Evolutionary conservation across 2,113 vertebrate genomes (phyloP).

Genomic region (Bujurquina vittata): DNA sequence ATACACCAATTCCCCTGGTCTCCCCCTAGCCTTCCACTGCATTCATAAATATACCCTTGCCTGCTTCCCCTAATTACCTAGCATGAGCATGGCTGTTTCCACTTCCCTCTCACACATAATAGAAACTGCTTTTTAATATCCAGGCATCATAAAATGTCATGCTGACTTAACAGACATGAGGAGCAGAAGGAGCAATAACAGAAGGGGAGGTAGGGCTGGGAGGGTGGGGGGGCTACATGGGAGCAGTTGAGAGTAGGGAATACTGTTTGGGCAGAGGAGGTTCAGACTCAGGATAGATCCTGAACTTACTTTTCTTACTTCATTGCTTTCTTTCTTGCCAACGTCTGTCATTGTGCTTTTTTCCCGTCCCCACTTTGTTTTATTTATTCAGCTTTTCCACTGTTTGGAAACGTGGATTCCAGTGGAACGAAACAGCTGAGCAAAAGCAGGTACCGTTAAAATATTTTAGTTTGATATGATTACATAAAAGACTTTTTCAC

Average conservation of each 20-base stretch:
- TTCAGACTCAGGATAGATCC: constrained; percentile 27
- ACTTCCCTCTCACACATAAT: constrained; percentile 78
- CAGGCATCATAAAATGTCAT: constrained; percentile 82
- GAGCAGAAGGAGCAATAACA: constrained; percentile 79
- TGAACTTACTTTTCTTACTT: constrained; percentile 23
- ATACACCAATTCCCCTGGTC: constrained; percentile 74
- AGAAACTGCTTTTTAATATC: constrained; percentile 82
- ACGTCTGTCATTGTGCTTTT: not conserved
- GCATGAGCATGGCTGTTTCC: constrained; percentile 77
- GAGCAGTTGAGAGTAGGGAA: constrained; percentile 11
- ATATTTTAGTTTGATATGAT: not conserved
- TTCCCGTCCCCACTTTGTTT: not conserved
- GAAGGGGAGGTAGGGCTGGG: constrained; percentile 26
- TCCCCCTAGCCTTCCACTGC: constrained; percentile 55
- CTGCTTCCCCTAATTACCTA: constrained; percentile 79
- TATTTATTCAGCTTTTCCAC: not conserved
- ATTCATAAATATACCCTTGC: constrained; percentile 78
- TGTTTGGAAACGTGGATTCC: not conserved
- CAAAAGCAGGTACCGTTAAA: not conserved
- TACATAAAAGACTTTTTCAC: not conserved
- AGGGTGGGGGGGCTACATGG: not conserved
- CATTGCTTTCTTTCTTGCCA: constrained; percentile 4
- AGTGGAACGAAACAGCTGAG: not conserved
- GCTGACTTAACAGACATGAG: constrained; percentile 81
- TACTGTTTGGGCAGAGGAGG: constrained; percentile 4